These are phyloP conservation scores for Hemiscyllium ocellatum DNA, from an alignment of 2,113 vertebrate genomes.

Conservation along the genomic window DNA sequence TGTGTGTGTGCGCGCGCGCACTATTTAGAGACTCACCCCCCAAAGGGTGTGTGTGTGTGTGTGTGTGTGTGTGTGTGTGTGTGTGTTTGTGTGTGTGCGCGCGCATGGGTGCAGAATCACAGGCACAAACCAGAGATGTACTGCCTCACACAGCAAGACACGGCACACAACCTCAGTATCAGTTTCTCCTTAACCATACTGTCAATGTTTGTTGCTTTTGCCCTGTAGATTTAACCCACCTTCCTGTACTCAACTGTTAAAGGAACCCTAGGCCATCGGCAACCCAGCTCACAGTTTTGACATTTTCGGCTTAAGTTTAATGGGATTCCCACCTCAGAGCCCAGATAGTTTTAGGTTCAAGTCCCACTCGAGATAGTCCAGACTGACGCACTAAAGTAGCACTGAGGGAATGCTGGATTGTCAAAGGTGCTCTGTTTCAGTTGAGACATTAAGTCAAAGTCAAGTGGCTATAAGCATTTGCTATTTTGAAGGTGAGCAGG, in stretches of 20 bases:
- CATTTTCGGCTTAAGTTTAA: background rate
- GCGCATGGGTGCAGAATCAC: background rate
- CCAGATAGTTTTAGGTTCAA: background rate
- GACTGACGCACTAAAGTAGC: background rate
- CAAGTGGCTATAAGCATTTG: background rate
- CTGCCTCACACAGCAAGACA: background rate
- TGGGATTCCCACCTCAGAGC: background rate
- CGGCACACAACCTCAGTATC: background rate
- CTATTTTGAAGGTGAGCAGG: background rate
- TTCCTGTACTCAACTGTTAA: background rate
- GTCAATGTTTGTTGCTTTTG: background rate
- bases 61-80: too few relatives aligned
- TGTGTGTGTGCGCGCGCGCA: too few relatives aligned
- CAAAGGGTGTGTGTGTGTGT: too few relatives aligned
- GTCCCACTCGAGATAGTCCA: background rate
- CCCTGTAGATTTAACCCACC: background rate
- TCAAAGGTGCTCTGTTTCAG: background rate
- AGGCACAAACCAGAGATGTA: background rate
- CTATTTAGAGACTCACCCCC: too few relatives aligned
- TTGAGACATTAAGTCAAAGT: background rate
- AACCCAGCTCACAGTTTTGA: background rate
- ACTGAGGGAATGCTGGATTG: background rate
- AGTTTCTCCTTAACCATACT: background rate
- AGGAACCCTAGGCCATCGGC: too few relatives aligned
- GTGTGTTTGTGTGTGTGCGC: too few relatives aligned